These are phyloP conservation scores for Xiphorhynchus erythropygius DNA, from an alignment of 2,797 vertebrate genomes.

Conservation along the genomic window DNA sequence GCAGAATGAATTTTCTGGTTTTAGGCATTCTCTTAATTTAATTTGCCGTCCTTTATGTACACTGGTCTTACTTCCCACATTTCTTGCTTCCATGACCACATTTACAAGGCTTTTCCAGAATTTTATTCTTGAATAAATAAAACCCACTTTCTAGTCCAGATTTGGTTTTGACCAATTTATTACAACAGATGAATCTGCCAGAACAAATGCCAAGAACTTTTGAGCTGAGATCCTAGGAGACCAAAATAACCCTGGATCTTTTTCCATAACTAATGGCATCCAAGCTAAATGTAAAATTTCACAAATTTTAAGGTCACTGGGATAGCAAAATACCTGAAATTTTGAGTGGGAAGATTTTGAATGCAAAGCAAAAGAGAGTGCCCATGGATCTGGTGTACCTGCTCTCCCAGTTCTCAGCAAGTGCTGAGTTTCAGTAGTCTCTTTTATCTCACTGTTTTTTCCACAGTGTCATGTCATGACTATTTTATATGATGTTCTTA, in stretches of 20 bases:
- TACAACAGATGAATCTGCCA: neutral
- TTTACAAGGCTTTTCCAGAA: neutral
- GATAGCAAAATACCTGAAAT: neutral
- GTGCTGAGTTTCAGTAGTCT: neutral
- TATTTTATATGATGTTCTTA: neutral
- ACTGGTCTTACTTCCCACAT: neutral
- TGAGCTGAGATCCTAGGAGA: neutral
- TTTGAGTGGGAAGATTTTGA: neutral
- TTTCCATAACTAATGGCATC: neutral
- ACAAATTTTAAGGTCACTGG: neutral
- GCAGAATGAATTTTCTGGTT: neutral
- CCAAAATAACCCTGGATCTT: neutral
- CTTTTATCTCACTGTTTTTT: neutral
- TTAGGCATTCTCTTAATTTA: neutral
- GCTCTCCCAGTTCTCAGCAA: neutral
- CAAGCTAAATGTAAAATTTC: neutral
- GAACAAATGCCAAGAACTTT: neutral
- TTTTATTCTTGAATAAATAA: constrained; percentile 2
- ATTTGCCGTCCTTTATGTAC: neutral
- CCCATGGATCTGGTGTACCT: fast-evolving
- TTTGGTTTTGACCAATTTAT: neutral
- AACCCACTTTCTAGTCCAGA: neutral
- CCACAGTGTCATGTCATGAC: neutral
- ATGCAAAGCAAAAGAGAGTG: neutral
- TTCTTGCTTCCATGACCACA: neutral